Conservation (phyloP, 1,140 invertebrate species). For the Cydia splendana region DNA sequence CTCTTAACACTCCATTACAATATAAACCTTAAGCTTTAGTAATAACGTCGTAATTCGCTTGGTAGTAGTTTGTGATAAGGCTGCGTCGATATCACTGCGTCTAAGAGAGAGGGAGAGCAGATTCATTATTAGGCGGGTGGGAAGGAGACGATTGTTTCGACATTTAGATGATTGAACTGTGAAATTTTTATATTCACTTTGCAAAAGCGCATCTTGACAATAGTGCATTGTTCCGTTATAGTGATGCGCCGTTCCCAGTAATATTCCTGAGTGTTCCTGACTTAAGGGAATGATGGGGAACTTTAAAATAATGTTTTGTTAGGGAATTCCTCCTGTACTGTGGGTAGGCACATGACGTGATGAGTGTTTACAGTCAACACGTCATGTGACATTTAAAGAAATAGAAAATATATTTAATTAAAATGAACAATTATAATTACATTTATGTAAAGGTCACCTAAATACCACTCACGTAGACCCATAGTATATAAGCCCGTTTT, state of each 20-base stretch:
- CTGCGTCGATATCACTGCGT: slow-evolving; percentile 77
- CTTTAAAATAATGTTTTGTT: too few species aligned
- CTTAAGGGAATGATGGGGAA: too few species aligned
- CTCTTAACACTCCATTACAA: slow-evolving; percentile 45
- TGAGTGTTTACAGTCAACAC: too few species aligned
- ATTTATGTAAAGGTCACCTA: too few species aligned
- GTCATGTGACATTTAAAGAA: too few species aligned
- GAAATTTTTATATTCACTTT: slow-evolving; percentile 72
- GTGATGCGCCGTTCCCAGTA: background rate
- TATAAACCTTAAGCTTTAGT: slow-evolving; percentile 46
- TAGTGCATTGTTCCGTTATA: slow-evolving; percentile 42
- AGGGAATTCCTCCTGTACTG: too few species aligned
- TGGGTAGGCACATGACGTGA: too few species aligned
- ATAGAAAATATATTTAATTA: too few species aligned
- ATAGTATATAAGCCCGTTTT: too few species aligned
- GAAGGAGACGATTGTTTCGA: slow-evolving; percentile 50
- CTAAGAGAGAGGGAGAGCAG: slow-evolving; percentile 62
- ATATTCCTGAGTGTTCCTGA: background rate
- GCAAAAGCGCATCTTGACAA: slow-evolving; percentile 65
- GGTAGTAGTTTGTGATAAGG: slow-evolving; percentile 59
- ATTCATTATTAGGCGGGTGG: slow-evolving; percentile 32
- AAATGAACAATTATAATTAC: too few species aligned
- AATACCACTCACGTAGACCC: too few species aligned
- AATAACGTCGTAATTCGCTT: slow-evolving; percentile 54
- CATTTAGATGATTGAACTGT: slow-evolving; percentile 72